Base-by-base conservation (phyloP, 1,140 invertebrate species). In the Leptinotarsa undecemlineata region DNA sequence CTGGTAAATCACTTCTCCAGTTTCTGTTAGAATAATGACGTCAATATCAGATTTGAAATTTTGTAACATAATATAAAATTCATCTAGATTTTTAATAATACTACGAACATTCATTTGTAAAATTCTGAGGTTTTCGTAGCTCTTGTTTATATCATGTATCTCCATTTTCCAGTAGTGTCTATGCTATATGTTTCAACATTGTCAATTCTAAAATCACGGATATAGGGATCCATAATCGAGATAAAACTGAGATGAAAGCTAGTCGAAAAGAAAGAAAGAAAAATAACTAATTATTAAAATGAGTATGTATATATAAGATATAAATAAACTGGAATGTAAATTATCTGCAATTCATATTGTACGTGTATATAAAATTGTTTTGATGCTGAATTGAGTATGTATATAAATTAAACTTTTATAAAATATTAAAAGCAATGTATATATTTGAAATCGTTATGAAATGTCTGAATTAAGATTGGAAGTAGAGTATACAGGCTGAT, bases 131-230 rank as follows among this genome's bases (percentile, higher is more conserved):
- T 68, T 68, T 15, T 47, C 1, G 5, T 68, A 4, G 1, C 33
- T 47, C n/a, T 47, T 68, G 26, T 68, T 68, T 42, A 68, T 48
- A 68, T 68, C 42, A 68, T 48, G 42, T 42, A 68, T 68, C 14
- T 68, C 4, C 23, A 14, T 68, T 68, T 3, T 17, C 1, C 13
- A 15, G 15, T 48, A 13, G 23, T 33, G 42, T 6, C 33, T 68
- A 68, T 17, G 42, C 33, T 42, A 68, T 48, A 68, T 48, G 33
- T 68, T 68, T 68, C 42, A 17, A 68, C 1, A 6, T 68, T 23
- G 4, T 68, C 42, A 15, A 42, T 48, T 6, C 14, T 48, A 13
- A 68, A 68, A 48, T 68, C 33, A 3, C 67, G 20, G n/a, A 68
- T 68, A 47, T 64, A 64, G 15, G 15, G 2, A 20, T 64, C 23